Evolutionary conservation across 1,140 invertebrate genomes (phyloP).

Genomic region (Littorina saxatilis): DNA sequence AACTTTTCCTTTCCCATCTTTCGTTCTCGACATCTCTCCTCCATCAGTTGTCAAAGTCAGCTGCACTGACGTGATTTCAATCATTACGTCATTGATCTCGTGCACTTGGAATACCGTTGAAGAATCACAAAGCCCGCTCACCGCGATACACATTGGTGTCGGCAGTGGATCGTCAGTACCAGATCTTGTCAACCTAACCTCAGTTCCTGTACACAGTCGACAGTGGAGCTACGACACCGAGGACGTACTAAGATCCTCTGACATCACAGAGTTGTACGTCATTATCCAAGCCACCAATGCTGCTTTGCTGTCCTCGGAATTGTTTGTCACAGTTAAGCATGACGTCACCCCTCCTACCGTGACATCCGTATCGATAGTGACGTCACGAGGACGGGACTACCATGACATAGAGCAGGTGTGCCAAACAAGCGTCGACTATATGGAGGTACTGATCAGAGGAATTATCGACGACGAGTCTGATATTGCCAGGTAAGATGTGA

Average conservation of each 20-base stretch:
- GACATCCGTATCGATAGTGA: slow-evolving; percentile 41
- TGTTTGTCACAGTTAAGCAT: slow-evolving; percentile 30
- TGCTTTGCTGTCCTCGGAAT: slow-evolving; percentile 12
- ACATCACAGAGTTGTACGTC: slow-evolving; percentile 39
- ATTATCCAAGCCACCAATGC: slow-evolving; percentile 41
- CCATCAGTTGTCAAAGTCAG: not conserved
- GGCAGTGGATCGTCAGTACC: not conserved
- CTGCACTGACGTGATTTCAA: not conserved
- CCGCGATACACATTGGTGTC: not conserved
- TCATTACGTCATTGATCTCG: not conserved
- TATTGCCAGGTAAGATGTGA: slow-evolving; percentile 41
- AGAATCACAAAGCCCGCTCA: not conserved
- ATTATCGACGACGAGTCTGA: slow-evolving; percentile 42
- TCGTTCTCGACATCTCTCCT: not conserved
- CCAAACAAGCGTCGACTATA: slow-evolving; percentile 44
- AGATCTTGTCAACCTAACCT: not conserved
- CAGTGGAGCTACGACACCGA: not conserved
- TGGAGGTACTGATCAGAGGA: slow-evolving; percentile 38
- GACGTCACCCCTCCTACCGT: slow-evolving; percentile 43
- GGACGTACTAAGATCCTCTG: not conserved
- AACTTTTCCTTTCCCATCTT: not conserved
- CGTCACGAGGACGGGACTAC: slow-evolving; percentile 26
- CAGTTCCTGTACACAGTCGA: not conserved
- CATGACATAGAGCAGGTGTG: slow-evolving; percentile 35
- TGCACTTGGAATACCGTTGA: not conserved